phyloP scores from a whole-genome alignment of 1,140 invertebrate genomes.

The Melanaphis sacchari region DNA sequence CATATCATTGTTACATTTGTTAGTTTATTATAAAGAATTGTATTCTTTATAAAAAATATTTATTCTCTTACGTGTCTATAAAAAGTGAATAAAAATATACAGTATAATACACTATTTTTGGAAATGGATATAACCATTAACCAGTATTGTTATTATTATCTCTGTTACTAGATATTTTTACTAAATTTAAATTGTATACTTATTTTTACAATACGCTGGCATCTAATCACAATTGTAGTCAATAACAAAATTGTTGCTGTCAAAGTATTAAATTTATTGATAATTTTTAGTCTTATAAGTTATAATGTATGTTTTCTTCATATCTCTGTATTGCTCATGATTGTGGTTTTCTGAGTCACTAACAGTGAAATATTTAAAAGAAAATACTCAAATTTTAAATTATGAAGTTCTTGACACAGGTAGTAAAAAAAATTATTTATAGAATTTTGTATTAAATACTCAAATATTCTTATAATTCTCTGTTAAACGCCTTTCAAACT shows the following conservation, averaged over 20 bases:
- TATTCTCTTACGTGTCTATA: not conserved
- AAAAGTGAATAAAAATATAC: not conserved
- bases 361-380: not conserved
- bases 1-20: constrained; percentile 12
- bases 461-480: not conserved
- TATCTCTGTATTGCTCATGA: not conserved
- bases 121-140: not conserved
- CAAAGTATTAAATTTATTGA: not conserved
- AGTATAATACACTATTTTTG: not conserved
- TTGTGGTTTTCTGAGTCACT: not conserved
- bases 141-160: not conserved
- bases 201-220: not conserved
- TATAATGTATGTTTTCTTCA: not conserved
- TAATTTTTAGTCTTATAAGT: not conserved
- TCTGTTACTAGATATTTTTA: not conserved
- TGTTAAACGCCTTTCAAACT: not conserved
- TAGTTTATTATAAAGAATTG: not conserved
- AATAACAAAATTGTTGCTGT: not conserved
- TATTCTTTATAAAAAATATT: not conserved
- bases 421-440: not conserved
- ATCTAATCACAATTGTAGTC: not conserved
- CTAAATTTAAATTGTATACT: not conserved
- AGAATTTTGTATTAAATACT: not conserved
- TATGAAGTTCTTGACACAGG: not conserved
- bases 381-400: not conserved